A percentile compares a stretch with the other conserved stretches of the same genome.
These are phyloP conservation scores for Papilio xuthus DNA, from an alignment of 1,140 invertebrate genomes.

Conservation along the genomic window DNA sequence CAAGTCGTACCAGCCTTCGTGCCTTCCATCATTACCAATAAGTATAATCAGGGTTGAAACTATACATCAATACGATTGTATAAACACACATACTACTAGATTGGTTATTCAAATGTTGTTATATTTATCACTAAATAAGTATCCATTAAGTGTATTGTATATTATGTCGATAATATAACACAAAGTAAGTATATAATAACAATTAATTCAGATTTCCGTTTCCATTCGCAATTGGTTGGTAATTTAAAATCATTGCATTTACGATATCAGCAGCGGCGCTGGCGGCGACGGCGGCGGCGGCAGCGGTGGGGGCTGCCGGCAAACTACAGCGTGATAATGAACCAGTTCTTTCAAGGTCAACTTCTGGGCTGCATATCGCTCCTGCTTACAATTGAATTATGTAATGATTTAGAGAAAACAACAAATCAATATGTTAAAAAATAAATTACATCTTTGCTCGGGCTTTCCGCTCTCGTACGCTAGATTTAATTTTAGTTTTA, in stretches of 20 bases:
- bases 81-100: too few relatives aligned
- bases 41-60: not conserved
- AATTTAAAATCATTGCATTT: not conserved
- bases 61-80: not conserved
- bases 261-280: not conserved
- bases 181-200: not conserved
- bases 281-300: not conserved
- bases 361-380: not conserved
- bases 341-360: constrained; percentile 14
- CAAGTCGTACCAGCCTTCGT: not conserved
- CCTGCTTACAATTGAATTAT: not conserved
- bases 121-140: too few relatives aligned
- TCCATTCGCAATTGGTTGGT: not conserved
- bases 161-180: too few relatives aligned
- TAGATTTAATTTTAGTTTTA: too few relatives aligned
- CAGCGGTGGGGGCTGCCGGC: not conserved
- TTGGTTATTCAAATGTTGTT: too few relatives aligned
- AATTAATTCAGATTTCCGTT: not conserved
- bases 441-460: too few relatives aligned
- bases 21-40: not conserved
- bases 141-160: too few relatives aligned
- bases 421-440: too few relatives aligned
- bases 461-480: too few relatives aligned
- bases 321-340: not conserved
- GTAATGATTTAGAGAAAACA: too few relatives aligned